Evolutionary conservation across 2,888 invertebrate species (phyloP), one percentile per base, ranked within the genome.

Genomic region (Agrochola macilenta): DNA sequence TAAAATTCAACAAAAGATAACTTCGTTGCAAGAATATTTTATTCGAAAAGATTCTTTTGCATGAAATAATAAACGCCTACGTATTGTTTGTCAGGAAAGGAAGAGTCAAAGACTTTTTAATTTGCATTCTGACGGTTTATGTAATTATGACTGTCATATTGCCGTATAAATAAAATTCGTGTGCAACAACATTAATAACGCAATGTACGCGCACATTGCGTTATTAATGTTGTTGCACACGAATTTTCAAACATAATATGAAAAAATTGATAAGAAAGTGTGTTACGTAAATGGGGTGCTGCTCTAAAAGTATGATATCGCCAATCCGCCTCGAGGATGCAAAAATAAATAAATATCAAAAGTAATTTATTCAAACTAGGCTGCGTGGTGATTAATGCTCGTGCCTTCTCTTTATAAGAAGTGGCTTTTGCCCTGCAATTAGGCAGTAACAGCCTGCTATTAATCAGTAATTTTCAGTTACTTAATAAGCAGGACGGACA

Each of bases 1-100:
- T 78, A 60, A 49, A 81, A 75, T 68, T 60, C 73, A 60, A 57
- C 54, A 46, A 85, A 84, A 82, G 61, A 82, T 74, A 69, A 72
- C 30, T 76, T 35, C 17, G 70, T 39, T n/a, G 30, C 9, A 17
- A n/a, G 69, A 71, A 72, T 65, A 69, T 69, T 80, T 69, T 39
- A 58, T 49, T 65, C 11, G 3, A 30, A 35, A 54, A 68, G 9
- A 73, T 64, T 69, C 0, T 46, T 78, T 74, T 64, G 23, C 39
- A 64, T 82, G 23, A 61, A 80, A 65, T 57, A 23, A 68, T 57
- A 57, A 63, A 54, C n/a, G 23, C 17, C 17, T 23, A 49, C 17
- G 20, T 23, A 39, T 26, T 69, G 30, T 72, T 52, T 26, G 20
- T 9, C 4, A 39, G 14, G 2, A 49, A 57, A n/a, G 0, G 11